Conservation (phyloP, 2,888 invertebrate genomes). For the Miltochrista miniata region DNA sequence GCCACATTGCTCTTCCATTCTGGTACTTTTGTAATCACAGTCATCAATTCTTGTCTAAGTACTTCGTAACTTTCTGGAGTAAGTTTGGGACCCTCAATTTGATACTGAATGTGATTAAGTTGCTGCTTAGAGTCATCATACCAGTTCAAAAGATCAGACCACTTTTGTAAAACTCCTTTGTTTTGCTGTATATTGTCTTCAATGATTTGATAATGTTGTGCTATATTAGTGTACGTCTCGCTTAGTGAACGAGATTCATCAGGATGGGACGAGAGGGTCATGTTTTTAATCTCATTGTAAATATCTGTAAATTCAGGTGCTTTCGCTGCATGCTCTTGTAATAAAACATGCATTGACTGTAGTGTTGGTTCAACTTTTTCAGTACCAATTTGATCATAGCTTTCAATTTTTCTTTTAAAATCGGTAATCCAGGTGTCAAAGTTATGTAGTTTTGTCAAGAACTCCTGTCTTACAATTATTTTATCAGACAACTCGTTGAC, state of each 20-base stretch:
- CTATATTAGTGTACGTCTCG: constrained; percentile 89
- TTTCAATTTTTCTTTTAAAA: constrained; percentile 87
- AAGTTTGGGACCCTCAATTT: constrained; percentile 89
- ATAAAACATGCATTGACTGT: constrained; percentile 90
- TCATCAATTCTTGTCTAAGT: constrained; percentile 87
- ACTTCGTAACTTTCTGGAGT: constrained; percentile 87
- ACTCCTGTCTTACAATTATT: constrained; percentile 92
- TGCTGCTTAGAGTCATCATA: constrained; percentile 91
- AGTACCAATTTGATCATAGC: constrained; percentile 91
- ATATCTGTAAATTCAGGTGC: constrained; percentile 90
- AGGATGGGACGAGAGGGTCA: constrained; percentile 87
- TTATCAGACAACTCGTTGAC: constrained; percentile 93
- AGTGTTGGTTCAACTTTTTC: constrained; percentile 92
- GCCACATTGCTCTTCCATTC: constrained; percentile 89
- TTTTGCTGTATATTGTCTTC: constrained; percentile 89
- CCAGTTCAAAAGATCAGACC: constrained; percentile 93
- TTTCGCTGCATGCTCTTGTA: constrained; percentile 94
- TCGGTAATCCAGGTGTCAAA: constrained; percentile 92
- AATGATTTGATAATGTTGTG: constrained; percentile 90
- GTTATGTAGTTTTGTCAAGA: constrained; percentile 89
- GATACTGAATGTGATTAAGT: constrained; percentile 90
- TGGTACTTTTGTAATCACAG: constrained; percentile 86
- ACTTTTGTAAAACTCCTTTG: constrained; percentile 89
- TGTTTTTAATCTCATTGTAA: constrained; percentile 91
- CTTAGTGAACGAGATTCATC: constrained; percentile 89